phyloP scores from a whole-genome alignment of 2,113 vertebrate species.

The Oriolus oriolus region DNA sequence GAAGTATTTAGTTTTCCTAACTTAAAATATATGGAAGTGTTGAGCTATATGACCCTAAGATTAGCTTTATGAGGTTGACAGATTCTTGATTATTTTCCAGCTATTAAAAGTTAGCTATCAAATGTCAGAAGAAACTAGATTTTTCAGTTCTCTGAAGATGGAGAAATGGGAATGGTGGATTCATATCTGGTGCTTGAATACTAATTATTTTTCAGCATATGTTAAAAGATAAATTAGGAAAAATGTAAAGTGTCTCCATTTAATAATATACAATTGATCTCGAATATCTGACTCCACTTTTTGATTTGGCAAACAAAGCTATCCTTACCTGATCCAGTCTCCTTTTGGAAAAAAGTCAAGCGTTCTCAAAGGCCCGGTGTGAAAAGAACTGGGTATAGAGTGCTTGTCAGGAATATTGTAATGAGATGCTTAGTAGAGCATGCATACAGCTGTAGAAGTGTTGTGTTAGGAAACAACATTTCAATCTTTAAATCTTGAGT shows the following conservation, averaged over 20 bases:
- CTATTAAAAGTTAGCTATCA: background rate
- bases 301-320: constrained; percentile 5
- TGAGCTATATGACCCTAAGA: background rate
- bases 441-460: background rate
- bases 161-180: background rate
- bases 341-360: background rate
- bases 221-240: background rate
- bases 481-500: constrained; percentile 24
- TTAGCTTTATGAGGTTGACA: background rate
- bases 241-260: background rate
- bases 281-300: background rate
- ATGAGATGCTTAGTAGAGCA: constrained; percentile 13
- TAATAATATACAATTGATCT: background rate
- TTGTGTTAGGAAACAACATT: constrained; percentile 1
- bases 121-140: background rate
- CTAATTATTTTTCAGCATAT: background rate
- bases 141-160: background rate
- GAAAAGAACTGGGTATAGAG: background rate
- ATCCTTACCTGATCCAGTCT: background rate
- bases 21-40: background rate
- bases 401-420: constrained; percentile 8
- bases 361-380: background rate
- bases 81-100: background rate
- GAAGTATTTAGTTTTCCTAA: background rate
- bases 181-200: background rate